These are phyloP conservation scores for Silvanus unidentatus DNA, from an alignment of 2,888 invertebrate species.

Conservation along the genomic window DNA sequence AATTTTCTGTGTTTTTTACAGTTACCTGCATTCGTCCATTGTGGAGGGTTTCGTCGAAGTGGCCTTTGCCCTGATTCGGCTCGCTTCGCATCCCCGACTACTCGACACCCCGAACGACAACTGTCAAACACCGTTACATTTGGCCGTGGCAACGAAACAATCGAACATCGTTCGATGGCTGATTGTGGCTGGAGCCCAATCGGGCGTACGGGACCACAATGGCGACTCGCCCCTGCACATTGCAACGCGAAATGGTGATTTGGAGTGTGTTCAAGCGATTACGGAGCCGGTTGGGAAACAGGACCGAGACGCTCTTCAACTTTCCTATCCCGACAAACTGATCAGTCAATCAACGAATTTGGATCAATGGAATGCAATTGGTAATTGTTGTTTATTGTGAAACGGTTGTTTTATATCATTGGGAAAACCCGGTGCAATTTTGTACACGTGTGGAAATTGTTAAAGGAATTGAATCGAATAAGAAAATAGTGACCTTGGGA, in stretches of 20 bases:
- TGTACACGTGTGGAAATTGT: too few species aligned
- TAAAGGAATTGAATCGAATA: too few species aligned
- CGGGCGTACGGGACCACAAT: slow-evolving; percentile 60
- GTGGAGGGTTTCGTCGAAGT: slow-evolving; percentile 68
- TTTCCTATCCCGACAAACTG: slow-evolving; percentile 35
- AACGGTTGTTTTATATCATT: slow-evolving; percentile 11
- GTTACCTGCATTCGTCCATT: slow-evolving; percentile 81
- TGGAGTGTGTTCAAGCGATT: slow-evolving; percentile 67
- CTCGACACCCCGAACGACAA: slow-evolving; percentile 77
- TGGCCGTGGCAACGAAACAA: slow-evolving; percentile 75
- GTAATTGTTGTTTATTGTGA: slow-evolving; percentile 56
- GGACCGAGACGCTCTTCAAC: slow-evolving; percentile 36
- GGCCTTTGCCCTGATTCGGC: slow-evolving; percentile 66
- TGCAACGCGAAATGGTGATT: slow-evolving; percentile 66
- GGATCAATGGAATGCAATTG: slow-evolving; percentile 79
- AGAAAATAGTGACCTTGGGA: too few species aligned
- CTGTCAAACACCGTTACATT: slow-evolving; percentile 77
- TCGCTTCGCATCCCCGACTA: slow-evolving; percentile 70
- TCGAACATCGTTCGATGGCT: slow-evolving; percentile 68
- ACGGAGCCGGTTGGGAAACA: slow-evolving; percentile 60
- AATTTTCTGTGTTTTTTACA: too few species aligned
- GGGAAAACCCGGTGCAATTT: background rate
- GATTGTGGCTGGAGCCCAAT: slow-evolving; percentile 69
- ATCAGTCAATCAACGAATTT: slow-evolving; percentile 51
- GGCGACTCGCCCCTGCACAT: slow-evolving; percentile 87